Percentiles rank a stretch among this genome's conserved stretches.
These are phyloP conservation scores for Metacarcinus magister DNA, from an alignment of 2,888 invertebrate genomes.

Conservation along the genomic window DNA sequence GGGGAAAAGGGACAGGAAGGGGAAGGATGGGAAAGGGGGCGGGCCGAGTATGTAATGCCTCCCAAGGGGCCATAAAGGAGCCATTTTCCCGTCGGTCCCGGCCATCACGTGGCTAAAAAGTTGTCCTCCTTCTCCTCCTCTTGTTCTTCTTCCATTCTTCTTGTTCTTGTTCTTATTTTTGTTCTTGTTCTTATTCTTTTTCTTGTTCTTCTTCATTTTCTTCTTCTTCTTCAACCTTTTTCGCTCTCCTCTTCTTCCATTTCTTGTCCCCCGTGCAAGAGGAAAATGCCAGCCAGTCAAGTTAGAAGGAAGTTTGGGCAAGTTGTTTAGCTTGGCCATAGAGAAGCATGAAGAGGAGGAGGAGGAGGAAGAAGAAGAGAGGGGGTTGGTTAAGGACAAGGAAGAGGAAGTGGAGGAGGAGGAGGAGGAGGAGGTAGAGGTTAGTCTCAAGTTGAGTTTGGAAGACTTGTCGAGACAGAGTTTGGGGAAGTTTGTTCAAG, in stretches of 20 bases:
- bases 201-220: background rate
- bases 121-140: background rate
- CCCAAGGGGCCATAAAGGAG: slow-evolving; percentile 20
- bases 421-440: background rate
- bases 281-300: slow-evolving; percentile 5
- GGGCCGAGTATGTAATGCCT: slow-evolving; percentile 16
- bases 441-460: slow-evolving; percentile 41
- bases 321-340: slow-evolving; percentile 36
- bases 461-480: background rate
- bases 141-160: background rate
- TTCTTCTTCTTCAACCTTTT: background rate
- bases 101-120: slow-evolving; percentile 30
- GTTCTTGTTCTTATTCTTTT: background rate
- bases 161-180: background rate
- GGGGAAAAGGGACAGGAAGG: background rate
- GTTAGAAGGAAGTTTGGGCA: background rate
- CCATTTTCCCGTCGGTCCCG: slow-evolving; percentile 39
- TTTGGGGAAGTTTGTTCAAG: background rate
- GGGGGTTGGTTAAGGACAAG: background rate
- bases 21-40: background rate
- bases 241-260: background rate
- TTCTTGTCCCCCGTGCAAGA: background rate
- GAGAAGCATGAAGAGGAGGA: slow-evolving; percentile 20
- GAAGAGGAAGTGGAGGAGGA: slow-evolving; percentile 9
- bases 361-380: slow-evolving; percentile 35